Conservation (phyloP, 2,113 vertebrate genomes). For the Ovis canadensis region DNA sequence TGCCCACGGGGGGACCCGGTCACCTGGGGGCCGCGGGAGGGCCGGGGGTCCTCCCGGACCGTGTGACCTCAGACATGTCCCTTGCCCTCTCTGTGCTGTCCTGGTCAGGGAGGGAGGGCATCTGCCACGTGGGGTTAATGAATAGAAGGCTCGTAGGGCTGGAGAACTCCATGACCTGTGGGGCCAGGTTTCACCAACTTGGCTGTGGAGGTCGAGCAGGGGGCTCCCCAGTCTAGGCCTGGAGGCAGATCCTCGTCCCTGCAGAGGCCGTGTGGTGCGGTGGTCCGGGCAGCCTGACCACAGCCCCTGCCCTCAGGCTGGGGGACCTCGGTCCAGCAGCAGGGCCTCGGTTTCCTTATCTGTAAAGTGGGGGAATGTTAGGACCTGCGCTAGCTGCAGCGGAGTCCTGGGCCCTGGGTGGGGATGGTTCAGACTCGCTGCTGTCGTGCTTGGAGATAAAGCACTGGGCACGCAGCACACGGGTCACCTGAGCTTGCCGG, state of each 20-base stretch:
- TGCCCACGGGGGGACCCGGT: background rate
- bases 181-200: background rate
- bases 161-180: accelerated
- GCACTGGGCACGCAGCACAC: accelerated
- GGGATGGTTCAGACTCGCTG: background rate
- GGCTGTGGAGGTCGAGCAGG: background rate
- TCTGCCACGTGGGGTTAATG: accelerated
- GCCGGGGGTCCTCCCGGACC: accelerated
- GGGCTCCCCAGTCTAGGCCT: background rate
- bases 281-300: background rate
- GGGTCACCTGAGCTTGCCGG: accelerated
- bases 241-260: accelerated
- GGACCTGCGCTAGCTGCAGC: accelerated
- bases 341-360: background rate
- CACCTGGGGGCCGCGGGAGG: accelerated
- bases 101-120: background rate
- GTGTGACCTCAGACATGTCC: accelerated
- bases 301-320: background rate
- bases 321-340: background rate
- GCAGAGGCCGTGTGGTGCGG: background rate
- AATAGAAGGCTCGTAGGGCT: accelerated
- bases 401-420: background rate
- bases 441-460: background rate
- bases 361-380: background rate
- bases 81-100: background rate